Percentiles rank a stretch among this genome's conserved stretches.
Evolutionary conservation across 1,140 invertebrate genomes (phyloP).

Genomic region (Tetramorium simillimum): DNA sequence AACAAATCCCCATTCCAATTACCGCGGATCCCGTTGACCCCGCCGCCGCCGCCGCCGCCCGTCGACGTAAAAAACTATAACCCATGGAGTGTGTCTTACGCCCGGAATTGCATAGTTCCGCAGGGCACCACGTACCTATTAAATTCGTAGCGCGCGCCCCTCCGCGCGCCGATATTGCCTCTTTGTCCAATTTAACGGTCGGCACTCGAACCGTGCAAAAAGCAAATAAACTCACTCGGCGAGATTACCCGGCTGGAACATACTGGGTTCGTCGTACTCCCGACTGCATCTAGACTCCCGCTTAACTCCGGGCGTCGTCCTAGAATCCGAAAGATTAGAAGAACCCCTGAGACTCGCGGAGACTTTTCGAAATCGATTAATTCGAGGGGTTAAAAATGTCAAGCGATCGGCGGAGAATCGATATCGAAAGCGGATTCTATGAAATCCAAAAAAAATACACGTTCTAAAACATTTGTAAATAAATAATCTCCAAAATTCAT

Average conservation of each 20-base stretch:
- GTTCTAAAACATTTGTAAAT: not conserved
- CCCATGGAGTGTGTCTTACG: slow-evolving; percentile 42
- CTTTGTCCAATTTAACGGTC: slow-evolving; percentile 44
- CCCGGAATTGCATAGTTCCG: slow-evolving; percentile 52
- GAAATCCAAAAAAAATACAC: not conserved
- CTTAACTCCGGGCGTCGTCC: not conserved
- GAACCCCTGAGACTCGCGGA: not conserved
- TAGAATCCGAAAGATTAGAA: slow-evolving; percentile 2
- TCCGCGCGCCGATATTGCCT: slow-evolving; percentile 28
- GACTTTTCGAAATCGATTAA: not conserved
- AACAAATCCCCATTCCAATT: slow-evolving; percentile 73
- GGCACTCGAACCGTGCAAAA: slow-evolving; percentile 29
- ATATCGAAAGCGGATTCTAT: not conserved
- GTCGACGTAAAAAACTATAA: slow-evolving; percentile 67
- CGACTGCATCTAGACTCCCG: slow-evolving; percentile 1
- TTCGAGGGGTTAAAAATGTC: not conserved
- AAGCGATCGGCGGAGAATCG: not conserved
- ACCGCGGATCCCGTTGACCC: slow-evolving; percentile 33
- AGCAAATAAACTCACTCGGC: slow-evolving; percentile 34
- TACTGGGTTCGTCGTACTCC: not conserved
- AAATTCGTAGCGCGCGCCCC: slow-evolving; percentile 53
- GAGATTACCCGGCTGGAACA: slow-evolving; percentile 31
- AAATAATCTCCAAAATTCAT: not conserved
- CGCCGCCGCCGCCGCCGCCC: not conserved
- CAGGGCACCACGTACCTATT: slow-evolving; percentile 58